These are phyloP conservation scores for Falco columbarius DNA, from an alignment of 2,797 vertebrate species.

Conservation along the genomic window DNA sequence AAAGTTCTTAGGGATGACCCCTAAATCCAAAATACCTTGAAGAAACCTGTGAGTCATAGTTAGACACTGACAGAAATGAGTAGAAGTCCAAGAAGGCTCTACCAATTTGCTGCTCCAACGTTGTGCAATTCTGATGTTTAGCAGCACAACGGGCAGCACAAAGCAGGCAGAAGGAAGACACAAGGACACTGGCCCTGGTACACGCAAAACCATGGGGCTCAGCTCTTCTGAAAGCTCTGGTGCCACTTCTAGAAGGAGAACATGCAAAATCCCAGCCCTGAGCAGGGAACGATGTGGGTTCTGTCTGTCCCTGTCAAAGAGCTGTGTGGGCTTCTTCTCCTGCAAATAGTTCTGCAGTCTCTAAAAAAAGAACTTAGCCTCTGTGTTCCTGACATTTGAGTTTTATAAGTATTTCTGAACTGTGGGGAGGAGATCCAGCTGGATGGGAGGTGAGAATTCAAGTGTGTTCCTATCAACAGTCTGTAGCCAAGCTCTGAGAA, in stretches of 20 bases:
- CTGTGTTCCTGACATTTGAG: slow-evolving; percentile 59
- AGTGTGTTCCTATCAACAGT: slow-evolving; percentile 19
- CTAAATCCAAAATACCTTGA: neutral
- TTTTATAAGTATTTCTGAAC: slow-evolving; percentile 50
- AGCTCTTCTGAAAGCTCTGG: neutral
- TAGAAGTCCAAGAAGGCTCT: neutral
- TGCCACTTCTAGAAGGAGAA: neutral
- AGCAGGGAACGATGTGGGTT: neutral
- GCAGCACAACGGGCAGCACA: accelerated
- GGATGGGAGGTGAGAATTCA: slow-evolving; percentile 54
- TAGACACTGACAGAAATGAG: neutral
- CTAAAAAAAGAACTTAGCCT: slow-evolving; percentile 64
- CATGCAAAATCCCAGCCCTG: neutral
- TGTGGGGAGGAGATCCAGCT: slow-evolving; percentile 51
- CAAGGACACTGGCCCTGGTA: neutral
- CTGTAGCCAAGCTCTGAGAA: slow-evolving; percentile 25
- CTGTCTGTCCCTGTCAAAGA: slow-evolving; percentile 40
- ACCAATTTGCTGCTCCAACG: neutral
- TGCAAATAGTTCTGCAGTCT: slow-evolving; percentile 37
- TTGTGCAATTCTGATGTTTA: neutral
- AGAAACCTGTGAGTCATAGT: neutral
- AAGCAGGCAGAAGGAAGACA: neutral
- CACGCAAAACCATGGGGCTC: neutral
- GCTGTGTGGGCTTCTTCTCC: slow-evolving; percentile 54
- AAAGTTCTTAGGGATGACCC: neutral